Percentiles rank a stretch among this genome's conserved stretches.
phyloP scores from a whole-genome alignment of 2,113 vertebrate genomes.

The Sula dactylatra region DNA sequence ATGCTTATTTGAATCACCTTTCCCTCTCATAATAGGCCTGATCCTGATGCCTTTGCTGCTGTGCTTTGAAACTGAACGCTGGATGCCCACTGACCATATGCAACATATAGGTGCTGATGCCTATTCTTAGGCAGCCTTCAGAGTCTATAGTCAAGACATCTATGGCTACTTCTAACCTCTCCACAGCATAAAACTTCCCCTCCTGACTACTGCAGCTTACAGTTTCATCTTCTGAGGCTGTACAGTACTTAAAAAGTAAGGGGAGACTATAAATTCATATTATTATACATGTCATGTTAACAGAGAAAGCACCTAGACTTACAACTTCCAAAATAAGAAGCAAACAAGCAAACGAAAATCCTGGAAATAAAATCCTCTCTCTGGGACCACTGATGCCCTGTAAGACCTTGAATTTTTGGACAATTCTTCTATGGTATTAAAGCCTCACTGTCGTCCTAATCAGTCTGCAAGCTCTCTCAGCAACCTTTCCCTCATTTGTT shows the following conservation, averaged over 20 bases:
- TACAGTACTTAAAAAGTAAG: background rate
- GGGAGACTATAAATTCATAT: background rate
- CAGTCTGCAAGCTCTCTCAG: background rate
- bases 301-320: background rate
- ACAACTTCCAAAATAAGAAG: background rate
- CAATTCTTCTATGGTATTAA: background rate
- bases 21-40: background rate
- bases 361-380: background rate
- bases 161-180: background rate
- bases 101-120: background rate
- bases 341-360: background rate
- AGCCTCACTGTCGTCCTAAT: background rate
- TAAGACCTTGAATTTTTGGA: background rate
- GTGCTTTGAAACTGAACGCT: background rate
- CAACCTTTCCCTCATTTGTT: background rate
- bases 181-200: background rate
- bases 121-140: background rate
- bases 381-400: fast-evolving
- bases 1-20: background rate
- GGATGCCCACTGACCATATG: background rate
- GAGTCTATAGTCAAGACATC: background rate
- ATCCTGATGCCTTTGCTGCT: background rate
- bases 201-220: background rate
- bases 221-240: background rate
- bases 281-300: background rate